Evolutionary conservation across 1,140 invertebrate genomes (phyloP).

Genomic region (Platyscapa corneri): DNA sequence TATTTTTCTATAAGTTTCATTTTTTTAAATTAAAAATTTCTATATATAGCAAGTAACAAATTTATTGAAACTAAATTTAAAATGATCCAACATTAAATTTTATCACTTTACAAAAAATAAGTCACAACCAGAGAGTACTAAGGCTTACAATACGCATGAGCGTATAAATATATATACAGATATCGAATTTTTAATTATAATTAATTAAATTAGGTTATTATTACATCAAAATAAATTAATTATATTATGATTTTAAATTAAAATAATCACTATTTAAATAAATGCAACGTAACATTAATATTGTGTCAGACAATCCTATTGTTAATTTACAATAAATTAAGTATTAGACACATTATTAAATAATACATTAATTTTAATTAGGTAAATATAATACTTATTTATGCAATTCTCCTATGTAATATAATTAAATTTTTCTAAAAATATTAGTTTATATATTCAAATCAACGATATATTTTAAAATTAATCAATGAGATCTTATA

Average conservation of each 20-base stretch:
- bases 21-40: no score
- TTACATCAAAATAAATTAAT: slow-evolving; percentile 19
- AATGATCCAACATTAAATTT: background rate
- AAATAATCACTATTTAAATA: slow-evolving; percentile 6
- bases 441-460: background rate
- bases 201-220: background rate
- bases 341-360: slow-evolving; percentile 24
- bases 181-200: background rate
- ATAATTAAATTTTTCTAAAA: background rate
- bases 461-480: background rate
- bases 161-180: background rate
- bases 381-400: slow-evolving; percentile 4
- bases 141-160: slow-evolving; percentile 1
- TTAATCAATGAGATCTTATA: background rate
- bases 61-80: background rate
- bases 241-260: background rate
- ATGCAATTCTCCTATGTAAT: background rate
- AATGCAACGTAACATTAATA: slow-evolving; percentile 12
- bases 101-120: background rate
- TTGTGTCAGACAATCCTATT: background rate
- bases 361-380: slow-evolving; percentile 19
- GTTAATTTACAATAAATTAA: slow-evolving; percentile 37
- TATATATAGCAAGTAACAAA: no score
- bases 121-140: slow-evolving; percentile 29
- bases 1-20: no score